Percentiles rank a stretch among this genome's conserved stretches.
Evolutionary conservation across 2,113 vertebrate genomes (phyloP).

Genomic region (Athene noctua): DNA sequence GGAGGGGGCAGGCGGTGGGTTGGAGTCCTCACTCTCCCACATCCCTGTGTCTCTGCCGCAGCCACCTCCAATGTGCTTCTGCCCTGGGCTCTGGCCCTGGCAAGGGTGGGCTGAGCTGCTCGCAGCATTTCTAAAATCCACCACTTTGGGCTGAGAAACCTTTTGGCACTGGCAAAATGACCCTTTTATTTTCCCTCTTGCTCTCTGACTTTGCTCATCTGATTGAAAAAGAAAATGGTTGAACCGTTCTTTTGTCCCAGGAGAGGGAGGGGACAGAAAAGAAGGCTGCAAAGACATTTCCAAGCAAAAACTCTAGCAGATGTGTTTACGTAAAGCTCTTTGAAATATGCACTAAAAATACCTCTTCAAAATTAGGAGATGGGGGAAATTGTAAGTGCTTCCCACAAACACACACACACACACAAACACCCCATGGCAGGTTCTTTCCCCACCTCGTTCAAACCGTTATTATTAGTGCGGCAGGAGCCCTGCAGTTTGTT

Average conservation of each 20-base stretch:
- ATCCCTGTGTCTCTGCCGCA: background rate
- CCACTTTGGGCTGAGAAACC: background rate
- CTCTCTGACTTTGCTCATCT: background rate
- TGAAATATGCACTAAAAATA: conserved; percentile 75
- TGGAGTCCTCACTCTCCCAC: accelerated
- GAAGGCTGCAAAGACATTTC: conserved; percentile 17
- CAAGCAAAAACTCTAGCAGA: conserved; percentile 56
- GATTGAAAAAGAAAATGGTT: conserved; percentile 12
- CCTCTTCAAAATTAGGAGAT: conserved; percentile 68
- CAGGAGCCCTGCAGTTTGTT: conserved; percentile 72
- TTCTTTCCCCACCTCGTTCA: conserved; percentile 53
- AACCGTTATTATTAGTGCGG: conserved; percentile 61
- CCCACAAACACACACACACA: background rate
- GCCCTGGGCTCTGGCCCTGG: background rate
- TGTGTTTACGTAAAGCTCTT: conserved; percentile 67
- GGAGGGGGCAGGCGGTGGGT: background rate
- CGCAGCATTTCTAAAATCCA: background rate
- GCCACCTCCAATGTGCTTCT: accelerated
- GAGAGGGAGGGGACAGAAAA: background rate
- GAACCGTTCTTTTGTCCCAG: background rate
- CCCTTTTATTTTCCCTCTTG: background rate
- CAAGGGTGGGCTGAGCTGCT: background rate
- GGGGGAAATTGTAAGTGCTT: conserved; percentile 48
- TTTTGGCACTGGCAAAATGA: background rate
- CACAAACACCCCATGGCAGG: conserved; percentile 40